Conservation (phyloP, 2,888 invertebrate genomes). For the Catocala nupta region DNA sequence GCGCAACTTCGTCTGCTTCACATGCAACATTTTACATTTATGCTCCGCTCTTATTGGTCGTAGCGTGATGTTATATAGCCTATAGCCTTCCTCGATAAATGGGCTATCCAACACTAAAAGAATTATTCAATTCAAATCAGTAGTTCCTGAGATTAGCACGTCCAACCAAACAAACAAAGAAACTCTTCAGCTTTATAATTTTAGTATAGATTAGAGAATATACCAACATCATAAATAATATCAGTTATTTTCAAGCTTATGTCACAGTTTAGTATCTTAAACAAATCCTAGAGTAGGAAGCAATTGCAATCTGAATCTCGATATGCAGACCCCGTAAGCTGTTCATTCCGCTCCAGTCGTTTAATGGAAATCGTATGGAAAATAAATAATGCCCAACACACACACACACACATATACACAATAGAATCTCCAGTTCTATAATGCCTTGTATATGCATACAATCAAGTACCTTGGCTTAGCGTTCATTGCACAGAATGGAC, state of each 20-base stretch:
- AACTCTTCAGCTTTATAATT: too few species aligned
- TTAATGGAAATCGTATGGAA: slow-evolving; percentile 70
- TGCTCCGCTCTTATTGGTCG: too few species aligned
- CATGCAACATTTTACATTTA: too few species aligned
- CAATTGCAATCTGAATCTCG: background rate
- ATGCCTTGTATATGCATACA: background rate
- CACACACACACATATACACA: background rate
- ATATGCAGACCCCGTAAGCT: background rate
- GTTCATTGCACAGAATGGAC: too few species aligned
- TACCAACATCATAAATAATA: background rate
- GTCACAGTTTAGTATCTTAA: slow-evolving; percentile 1
- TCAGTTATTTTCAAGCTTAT: background rate
- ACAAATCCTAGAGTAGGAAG: background rate
- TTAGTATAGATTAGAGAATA: background rate
- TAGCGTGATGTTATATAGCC: too few species aligned
- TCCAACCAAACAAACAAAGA: too few species aligned
- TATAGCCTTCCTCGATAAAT: too few species aligned
- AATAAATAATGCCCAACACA: slow-evolving; percentile 46
- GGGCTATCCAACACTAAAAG: too few species aligned
- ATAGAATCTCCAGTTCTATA: background rate
- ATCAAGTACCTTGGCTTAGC: too few species aligned
- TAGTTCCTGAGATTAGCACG: too few species aligned
- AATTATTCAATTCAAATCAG: too few species aligned
- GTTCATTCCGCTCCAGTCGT: slow-evolving; percentile 52
- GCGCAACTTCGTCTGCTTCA: too few species aligned